phyloP scores from a whole-genome alignment of 2,113 vertebrate species.

The Clarias gariepinus region DNA sequence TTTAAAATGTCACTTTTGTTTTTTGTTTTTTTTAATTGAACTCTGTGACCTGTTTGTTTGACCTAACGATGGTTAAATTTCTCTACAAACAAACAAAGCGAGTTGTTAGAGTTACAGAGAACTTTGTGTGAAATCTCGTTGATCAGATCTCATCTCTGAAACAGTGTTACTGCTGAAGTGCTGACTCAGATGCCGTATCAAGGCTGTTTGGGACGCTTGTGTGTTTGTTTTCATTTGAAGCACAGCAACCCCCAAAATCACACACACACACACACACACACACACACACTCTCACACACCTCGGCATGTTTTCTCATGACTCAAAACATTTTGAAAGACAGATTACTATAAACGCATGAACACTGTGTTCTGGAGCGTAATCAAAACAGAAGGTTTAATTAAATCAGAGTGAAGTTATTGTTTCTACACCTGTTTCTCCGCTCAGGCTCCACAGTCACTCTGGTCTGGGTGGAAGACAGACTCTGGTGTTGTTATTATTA shows the following conservation, averaged over 20 bases:
- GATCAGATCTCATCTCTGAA: not conserved
- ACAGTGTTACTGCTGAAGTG: not conserved
- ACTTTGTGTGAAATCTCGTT: not conserved
- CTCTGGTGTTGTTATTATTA: constrained; percentile 56
- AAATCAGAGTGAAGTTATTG: not conserved
- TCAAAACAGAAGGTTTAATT: not conserved
- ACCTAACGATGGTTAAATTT: not conserved
- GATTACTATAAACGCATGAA: not conserved
- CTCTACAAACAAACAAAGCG: not conserved
- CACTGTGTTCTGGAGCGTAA: not conserved
- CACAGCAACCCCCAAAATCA: not conserved
- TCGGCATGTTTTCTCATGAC: not conserved
- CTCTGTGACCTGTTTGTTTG: not conserved
- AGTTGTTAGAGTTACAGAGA: not conserved
- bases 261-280: not conserved
- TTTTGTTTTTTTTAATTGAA: too few species aligned
- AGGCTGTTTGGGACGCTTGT: not conserved
- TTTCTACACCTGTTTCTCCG: not conserved
- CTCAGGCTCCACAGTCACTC: not conserved
- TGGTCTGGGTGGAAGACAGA: constrained; percentile 66
- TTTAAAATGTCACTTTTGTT: too few species aligned
- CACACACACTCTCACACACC: not conserved
- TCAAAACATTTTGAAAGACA: not conserved
- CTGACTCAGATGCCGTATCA: not conserved
- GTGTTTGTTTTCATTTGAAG: not conserved